Evolutionary conservation across 2,113 vertebrate species (phyloP).

Genomic region (Accipiter cooperii): DNA sequence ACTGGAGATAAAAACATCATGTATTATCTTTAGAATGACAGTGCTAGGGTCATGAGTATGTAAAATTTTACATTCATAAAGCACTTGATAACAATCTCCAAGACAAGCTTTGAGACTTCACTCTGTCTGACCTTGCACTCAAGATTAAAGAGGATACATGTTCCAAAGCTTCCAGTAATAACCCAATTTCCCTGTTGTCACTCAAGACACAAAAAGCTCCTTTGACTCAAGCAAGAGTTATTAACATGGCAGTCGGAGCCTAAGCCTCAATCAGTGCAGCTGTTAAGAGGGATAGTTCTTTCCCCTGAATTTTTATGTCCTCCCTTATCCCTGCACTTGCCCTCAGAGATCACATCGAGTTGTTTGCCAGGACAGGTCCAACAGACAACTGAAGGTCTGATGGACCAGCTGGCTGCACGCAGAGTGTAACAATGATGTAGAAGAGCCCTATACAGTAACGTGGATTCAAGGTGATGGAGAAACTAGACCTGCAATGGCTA

Average conservation of each 20-base stretch:
- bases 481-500: background rate
- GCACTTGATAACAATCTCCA: background rate
- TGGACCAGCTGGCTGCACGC: background rate
- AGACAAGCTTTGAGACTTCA: background rate
- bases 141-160: background rate
- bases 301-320: background rate
- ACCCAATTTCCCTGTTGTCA: background rate
- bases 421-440: background rate
- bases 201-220: background rate
- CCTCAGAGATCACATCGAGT: rapidly evolving
- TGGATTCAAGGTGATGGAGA: rapidly evolving
- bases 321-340: background rate
- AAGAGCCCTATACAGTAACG: background rate
- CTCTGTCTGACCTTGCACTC: background rate
- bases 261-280: background rate
- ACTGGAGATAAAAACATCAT: background rate
- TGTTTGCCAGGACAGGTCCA: background rate
- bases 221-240: background rate
- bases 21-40: background rate
- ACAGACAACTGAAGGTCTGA: background rate
- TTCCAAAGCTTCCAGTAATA: constrained; percentile 1
- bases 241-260: background rate
- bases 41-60: background rate
- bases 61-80: background rate
- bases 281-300: background rate